Conservation (phyloP, 1,140 invertebrate genomes). For the Rhyzopertha dominica region DNA sequence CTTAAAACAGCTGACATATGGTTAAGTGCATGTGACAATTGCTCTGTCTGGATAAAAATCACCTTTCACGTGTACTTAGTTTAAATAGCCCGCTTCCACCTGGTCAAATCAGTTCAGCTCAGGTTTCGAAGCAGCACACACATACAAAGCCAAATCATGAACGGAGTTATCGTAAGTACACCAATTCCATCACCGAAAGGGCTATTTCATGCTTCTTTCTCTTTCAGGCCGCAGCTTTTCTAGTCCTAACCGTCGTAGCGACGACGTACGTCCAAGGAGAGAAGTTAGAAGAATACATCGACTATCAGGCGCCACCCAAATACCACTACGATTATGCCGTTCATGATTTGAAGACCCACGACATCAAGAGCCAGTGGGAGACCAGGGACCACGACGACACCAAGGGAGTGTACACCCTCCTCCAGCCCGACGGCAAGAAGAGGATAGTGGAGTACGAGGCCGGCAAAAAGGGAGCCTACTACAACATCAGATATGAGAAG, state of each 20-base stretch:
- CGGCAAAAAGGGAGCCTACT: slow-evolving; percentile 67
- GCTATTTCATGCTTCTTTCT: slow-evolving; percentile 5
- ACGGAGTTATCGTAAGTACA: slow-evolving; percentile 26
- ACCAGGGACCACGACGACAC: slow-evolving; percentile 34
- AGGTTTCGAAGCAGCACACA: slow-evolving; percentile 17
- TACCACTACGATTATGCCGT: slow-evolving; percentile 45
- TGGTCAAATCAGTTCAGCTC: slow-evolving; percentile 33
- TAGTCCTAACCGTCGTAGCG: slow-evolving; percentile 21
- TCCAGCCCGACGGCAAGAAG: slow-evolving; percentile 62
- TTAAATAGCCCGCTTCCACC: slow-evolving; percentile 25
- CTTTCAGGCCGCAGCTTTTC: slow-evolving; percentile 23
- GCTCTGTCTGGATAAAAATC: slow-evolving; percentile 3
- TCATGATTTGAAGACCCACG: slow-evolving; percentile 41
- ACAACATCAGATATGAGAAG: slow-evolving; percentile 58
- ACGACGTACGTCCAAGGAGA: slow-evolving; percentile 24
- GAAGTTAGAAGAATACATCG: slow-evolving; percentile 29
- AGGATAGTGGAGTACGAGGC: slow-evolving; percentile 70
- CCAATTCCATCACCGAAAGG: slow-evolving; percentile 6
- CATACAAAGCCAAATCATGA: slow-evolving; percentile 28
- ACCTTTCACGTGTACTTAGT: slow-evolving; percentile 31
- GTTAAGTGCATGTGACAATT: no score
- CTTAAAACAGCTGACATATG: no score
- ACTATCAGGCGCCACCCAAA: slow-evolving; percentile 44
- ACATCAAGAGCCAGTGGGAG: slow-evolving; percentile 43
- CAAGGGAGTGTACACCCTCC: slow-evolving; percentile 54